Evolutionary conservation across 2,888 invertebrate species (phyloP).

Genomic region (Auanema freiburgensis): DNA sequence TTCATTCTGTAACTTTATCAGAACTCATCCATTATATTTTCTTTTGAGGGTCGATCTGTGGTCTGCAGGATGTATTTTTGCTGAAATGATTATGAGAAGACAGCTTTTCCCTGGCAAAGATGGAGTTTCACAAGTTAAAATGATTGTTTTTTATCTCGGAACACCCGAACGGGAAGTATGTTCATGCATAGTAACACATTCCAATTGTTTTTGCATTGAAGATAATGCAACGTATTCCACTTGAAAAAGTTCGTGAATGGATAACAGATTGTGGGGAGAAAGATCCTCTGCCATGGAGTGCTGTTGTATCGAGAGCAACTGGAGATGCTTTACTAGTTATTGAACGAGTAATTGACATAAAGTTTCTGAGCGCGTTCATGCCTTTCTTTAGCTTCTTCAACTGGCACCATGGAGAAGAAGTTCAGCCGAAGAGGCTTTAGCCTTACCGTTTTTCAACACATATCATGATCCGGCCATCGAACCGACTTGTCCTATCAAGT

Average conservation of each 20-base stretch:
- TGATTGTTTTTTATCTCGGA: conserved; percentile 67
- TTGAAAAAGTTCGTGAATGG: conserved; percentile 65
- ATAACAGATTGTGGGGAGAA: conserved; percentile 55
- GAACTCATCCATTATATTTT: conserved; percentile 4
- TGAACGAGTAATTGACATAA: conserved; percentile 4
- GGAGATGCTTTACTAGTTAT: conserved; percentile 62
- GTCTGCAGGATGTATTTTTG: conserved; percentile 69
- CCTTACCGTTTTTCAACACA: conserved; percentile 66
- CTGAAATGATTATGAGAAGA: conserved; percentile 68
- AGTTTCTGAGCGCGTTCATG: background rate
- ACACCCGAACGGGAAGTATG: conserved; percentile 64
- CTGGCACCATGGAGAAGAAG: conserved; percentile 66
- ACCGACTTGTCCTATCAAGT: conserved; percentile 56
- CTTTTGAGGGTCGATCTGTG: conserved; percentile 67
- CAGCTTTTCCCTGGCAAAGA: conserved; percentile 67
- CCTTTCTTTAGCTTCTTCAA: conserved; percentile 55
- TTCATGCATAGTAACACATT: background rate
- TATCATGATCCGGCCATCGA: conserved; percentile 68
- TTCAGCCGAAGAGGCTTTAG: conserved; percentile 66
- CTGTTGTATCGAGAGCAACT: conserved; percentile 66
- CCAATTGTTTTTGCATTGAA: background rate
- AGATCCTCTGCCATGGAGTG: conserved; percentile 63
- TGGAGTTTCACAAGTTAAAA: conserved; percentile 59
- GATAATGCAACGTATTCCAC: conserved; percentile 54
- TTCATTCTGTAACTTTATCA: background rate